phyloP scores from a whole-genome alignment of 1,140 invertebrate species.

The Drosophila truncata region DNA sequence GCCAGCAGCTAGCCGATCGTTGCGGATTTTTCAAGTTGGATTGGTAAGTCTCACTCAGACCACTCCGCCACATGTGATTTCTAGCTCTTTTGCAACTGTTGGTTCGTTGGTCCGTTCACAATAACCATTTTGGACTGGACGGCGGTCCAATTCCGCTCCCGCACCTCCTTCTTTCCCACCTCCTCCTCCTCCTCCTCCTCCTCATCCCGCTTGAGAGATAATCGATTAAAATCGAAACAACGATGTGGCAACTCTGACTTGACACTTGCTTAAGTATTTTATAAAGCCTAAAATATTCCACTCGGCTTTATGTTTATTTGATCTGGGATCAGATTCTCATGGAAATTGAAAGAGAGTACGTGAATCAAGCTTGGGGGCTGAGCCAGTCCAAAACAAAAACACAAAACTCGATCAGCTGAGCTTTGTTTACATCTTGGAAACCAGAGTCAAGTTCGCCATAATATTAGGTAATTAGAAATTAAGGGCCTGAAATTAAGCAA shows the following conservation, averaged over 20 bases:
- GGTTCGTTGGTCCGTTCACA: conserved; percentile 56
- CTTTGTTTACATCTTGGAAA: conserved; percentile 49
- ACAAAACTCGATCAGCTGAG: conserved; percentile 32
- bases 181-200: background rate
- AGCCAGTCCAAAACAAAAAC: background rate
- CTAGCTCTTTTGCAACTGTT: conserved; percentile 70
- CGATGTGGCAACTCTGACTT: conserved; percentile 31
- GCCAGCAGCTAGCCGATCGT: conserved; percentile 21
- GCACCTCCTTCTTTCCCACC: background rate
- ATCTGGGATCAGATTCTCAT: background rate
- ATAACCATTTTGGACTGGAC: conserved; percentile 47
- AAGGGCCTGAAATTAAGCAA: conserved; percentile 2
- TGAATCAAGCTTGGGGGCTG: background rate
- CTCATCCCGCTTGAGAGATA: conserved; percentile 1
- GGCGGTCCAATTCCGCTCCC: conserved; percentile 19
- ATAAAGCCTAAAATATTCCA: background rate
- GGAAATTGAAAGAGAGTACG: background rate
- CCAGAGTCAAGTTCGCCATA: background rate
- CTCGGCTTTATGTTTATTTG: background rate
- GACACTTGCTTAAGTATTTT: conserved; percentile 10
- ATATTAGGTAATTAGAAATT: background rate
- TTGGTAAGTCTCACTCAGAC: conserved; percentile 63
- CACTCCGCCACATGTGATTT: conserved; percentile 63
- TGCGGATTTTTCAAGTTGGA: conserved; percentile 49
- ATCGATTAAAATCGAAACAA: conserved; percentile 33